Evolutionary conservation across 2,113 vertebrate species (phyloP), one percentile per base, ranked within the genome.

Genomic region (Tragelaphus buxtoni): DNA sequence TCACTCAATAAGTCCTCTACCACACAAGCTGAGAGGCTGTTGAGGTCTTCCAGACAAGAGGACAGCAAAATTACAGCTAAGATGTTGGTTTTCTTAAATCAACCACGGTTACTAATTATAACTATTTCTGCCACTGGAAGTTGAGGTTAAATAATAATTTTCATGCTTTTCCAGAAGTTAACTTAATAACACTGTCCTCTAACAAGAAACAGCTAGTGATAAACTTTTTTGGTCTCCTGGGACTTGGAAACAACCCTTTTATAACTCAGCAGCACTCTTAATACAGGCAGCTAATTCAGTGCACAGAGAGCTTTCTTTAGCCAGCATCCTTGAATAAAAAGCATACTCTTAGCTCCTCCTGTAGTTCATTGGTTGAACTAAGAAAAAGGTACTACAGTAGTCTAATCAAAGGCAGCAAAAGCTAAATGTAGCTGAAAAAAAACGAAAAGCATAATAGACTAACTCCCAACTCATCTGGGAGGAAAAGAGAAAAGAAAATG

Each of bases 141-240:
- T 20, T 45, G 61, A 95, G 3, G 13, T 22, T n/a, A 96, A 84
- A 82, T 65, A 88, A 30, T 35, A 53, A 72, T 42, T 55, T 90
- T 26, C 20, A 47, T 58, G 84, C 12, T 98, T 96, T 76, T 93
- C 84, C 76, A 53, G n/a, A 83, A 79, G 42, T 85, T 90, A 92
- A 86, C 30, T 35, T 53, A 95, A 14, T 79, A 61, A 85, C 17
- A 56, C 1, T 49, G 12, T 61, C 53, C 42, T 80, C 51, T 53
- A 83, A 94, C 12, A 84, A 83, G 42, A 95, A 79, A 30, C 72
- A 20, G 51, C 32, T 47, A 81, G 56, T 51, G 49, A 69, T 3
- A 74, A 10, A 30, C 42, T n/a, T 32, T 35, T n/a, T 55, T 61
- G 42, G 8, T 69, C 42, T 91, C 58, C 56, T 47, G 35, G 53